A percentile compares a stretch with the other conserved stretches of the same genome.
phyloP scores from a whole-genome alignment of 2,797 vertebrate species.

The Hoplostethus mediterraneus region DNA sequence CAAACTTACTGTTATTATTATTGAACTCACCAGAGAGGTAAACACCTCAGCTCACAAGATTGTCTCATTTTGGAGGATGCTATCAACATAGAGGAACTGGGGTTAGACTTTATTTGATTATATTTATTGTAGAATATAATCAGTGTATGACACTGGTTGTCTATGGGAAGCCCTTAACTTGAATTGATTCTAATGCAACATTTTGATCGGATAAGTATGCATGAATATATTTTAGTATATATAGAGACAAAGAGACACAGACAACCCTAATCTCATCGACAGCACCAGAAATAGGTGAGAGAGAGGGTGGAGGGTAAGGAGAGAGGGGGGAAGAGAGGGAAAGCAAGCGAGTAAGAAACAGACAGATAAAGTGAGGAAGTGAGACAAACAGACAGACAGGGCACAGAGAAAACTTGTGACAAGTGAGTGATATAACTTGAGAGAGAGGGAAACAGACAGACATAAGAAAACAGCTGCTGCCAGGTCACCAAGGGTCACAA shows the following conservation, averaged over 20 bases:
- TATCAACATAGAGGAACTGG: no score
- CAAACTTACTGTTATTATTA: background rate
- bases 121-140: no score
- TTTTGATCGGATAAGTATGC: no score
- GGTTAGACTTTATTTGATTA: no score
- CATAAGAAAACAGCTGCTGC: background rate
- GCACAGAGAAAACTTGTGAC: no score
- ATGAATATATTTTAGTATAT: background rate
- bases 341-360: background rate
- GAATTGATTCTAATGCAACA: no score
- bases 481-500: conserved; percentile 27
- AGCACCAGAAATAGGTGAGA: background rate
- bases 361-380: background rate
- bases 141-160: no score
- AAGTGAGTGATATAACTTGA: background rate
- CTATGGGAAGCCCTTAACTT: no score
- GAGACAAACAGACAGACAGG: background rate
- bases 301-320: background rate
- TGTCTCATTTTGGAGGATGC: no score
- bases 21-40: no score
- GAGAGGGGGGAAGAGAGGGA: no score
- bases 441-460: background rate
- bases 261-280: conserved; percentile 1
- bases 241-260: background rate
- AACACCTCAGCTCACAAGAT: no score